A percentile compares a stretch with the other conserved stretches of the same genome.
Conservation (phyloP, 2,888 invertebrate species). For the Embidobia sp. region DNA sequence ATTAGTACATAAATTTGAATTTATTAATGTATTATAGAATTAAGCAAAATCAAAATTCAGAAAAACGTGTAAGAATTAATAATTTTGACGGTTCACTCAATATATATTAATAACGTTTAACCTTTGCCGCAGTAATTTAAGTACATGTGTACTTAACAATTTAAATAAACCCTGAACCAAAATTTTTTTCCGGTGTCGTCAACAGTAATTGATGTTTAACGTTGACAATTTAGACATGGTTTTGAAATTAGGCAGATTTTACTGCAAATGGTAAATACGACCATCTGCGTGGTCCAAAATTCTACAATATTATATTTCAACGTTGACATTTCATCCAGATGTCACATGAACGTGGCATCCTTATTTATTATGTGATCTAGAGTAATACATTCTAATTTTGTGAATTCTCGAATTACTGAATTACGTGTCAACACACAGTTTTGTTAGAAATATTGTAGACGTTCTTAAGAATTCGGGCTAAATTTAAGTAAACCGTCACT, state of each 20-base stretch:
- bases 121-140: constrained; percentile 2
- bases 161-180: too few relatives aligned
- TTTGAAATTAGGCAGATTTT: neutral
- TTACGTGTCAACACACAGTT: neutral
- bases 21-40: too few relatives aligned
- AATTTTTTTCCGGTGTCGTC: neutral
- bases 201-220: neutral
- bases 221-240: constrained; percentile 3
- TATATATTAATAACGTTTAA: too few relatives aligned
- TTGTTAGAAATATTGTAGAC: neutral
- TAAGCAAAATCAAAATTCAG: too few relatives aligned
- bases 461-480: too few relatives aligned
- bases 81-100: too few relatives aligned
- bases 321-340: constrained; percentile 11
- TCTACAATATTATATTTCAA: constrained; percentile 1
- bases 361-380: neutral
- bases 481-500: too few relatives aligned
- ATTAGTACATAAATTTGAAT: too few relatives aligned
- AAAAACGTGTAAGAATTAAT: too few relatives aligned
- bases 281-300: constrained; percentile 2
- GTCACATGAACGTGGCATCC: neutral
- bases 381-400: neutral
- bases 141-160: too few relatives aligned
- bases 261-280: neutral
- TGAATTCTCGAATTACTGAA: neutral